Conservation (phyloP, 2,888 invertebrate genomes). For the Drosophila tanythrix region DNA sequence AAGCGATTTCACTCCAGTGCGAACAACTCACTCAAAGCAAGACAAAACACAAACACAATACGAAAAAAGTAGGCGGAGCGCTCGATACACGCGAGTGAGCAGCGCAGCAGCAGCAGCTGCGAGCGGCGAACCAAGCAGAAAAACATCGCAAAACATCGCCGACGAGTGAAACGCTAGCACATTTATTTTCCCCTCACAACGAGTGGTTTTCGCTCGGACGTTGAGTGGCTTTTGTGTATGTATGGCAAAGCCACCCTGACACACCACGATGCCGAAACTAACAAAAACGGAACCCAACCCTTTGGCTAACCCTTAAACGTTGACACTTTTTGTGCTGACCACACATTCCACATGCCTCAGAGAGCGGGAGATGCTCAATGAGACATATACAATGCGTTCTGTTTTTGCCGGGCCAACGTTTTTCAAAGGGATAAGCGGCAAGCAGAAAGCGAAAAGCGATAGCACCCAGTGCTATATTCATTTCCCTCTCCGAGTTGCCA, state of each 20-base stretch:
- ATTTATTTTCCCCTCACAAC: conserved; percentile 38
- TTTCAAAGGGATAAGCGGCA: conserved; percentile 5
- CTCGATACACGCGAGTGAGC: conserved; percentile 42
- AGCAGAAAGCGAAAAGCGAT: conserved; percentile 20
- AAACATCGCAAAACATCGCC: conserved; percentile 72
- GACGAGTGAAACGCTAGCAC: conserved; percentile 56
- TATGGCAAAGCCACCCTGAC: conserved; percentile 31
- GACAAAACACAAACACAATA: conserved; percentile 34
- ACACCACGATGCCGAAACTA: neutral
- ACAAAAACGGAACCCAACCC: conserved; percentile 61
- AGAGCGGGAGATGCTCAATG: conserved; percentile 34
- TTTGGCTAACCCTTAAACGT: conserved; percentile 70
- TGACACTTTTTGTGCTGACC: conserved; percentile 75
- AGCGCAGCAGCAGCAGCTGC: conserved; percentile 38
- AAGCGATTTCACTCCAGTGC: conserved; percentile 37
- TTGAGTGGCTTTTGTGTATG: conserved; percentile 12
- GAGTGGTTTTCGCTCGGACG: conserved; percentile 23
- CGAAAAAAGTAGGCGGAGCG: conserved; percentile 81
- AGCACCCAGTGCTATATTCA: conserved; percentile 18
- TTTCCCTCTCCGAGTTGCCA: neutral
- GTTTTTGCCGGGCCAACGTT: conserved; percentile 3
- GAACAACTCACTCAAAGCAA: conserved; percentile 52
- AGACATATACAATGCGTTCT: conserved; percentile 1
- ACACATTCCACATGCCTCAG: conserved; percentile 57
- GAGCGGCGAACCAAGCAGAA: conserved; percentile 29